Evolutionary conservation across 2,888 invertebrate genomes (phyloP).

Genomic region (Phyllotreta striolata): DNA sequence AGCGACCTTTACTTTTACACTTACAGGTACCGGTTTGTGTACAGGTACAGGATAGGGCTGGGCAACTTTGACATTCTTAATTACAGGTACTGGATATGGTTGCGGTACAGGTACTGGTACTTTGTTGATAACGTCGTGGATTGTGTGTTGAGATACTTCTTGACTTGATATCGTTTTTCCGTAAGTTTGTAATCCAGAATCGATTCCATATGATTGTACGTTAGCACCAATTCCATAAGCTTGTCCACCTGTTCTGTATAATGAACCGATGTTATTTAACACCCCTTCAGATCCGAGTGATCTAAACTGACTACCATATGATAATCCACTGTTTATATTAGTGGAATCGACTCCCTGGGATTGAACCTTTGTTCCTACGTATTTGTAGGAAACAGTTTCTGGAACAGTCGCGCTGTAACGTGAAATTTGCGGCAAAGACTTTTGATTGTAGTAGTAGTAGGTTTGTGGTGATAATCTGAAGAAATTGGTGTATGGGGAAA

Average conservation of each 20-base stretch:
- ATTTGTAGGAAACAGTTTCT: no score
- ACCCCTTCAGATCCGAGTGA: no score
- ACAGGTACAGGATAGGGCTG: constrained; percentile 54
- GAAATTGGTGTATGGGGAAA: no score
- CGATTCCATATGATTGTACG: constrained; percentile 12
- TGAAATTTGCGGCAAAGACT: no score
- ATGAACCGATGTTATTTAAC: no score
- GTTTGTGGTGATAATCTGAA: no score
- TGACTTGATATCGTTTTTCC: constrained; percentile 22
- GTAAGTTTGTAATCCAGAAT: constrained; percentile 10
- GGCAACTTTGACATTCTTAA: constrained; percentile 51
- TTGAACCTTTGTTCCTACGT: no score
- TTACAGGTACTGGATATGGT: constrained; percentile 54
- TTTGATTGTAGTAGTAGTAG: no score
- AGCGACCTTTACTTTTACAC: constrained; percentile 47
- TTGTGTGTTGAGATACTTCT: constrained; percentile 41
- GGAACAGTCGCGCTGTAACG: no score
- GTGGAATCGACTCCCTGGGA: no score
- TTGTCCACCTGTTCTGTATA: background rate
- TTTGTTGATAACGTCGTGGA: constrained; percentile 49
- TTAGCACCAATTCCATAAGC: constrained; percentile 3
- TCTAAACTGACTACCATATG: no score
- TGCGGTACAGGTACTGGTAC: constrained; percentile 54
- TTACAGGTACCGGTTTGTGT: constrained; percentile 47
- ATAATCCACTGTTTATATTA: no score